Evolutionary conservation across 2,888 invertebrate genomes (phyloP), one percentile per base, ranked within the genome.

Genomic region (Chydorus sphaericus): DNA sequence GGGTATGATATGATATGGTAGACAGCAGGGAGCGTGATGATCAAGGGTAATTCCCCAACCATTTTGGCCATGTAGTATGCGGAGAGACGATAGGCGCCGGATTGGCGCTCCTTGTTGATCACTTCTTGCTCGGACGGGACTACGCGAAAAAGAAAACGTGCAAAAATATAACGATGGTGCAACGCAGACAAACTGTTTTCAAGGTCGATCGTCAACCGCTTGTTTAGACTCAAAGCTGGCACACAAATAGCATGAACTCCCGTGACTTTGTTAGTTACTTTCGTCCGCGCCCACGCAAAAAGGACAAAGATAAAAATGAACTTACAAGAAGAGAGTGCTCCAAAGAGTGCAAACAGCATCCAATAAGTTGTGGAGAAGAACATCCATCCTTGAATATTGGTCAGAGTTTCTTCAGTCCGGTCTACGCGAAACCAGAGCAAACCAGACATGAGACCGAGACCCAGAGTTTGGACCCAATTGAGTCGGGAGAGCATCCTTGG

Each of bases 31-130:
- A 85, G 71, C 37, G 83, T 79, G 63, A 85, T 75, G 44, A 82
- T 81, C 61, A 85, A 68, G 8, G 85, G 85, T 64, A 85, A 68
- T 69, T 87, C 86, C 57, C 85, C 84, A 59, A 82, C 77, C 82
- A 84, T 84, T 71, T 86, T 85, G 59, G 86, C 84, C 66, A 85
- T 68, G 70, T 85, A 86, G 67, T 85, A 87, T 36, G 86, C 83
- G 8, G 84, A 84, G 54, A 86, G 71, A 55, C 85, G 75, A 66
- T 86, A 87, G 33, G 84, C 81, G 50, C 86, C 86, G 14, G 83
- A 81, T 61, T 80, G 75, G 57, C 86, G 74, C 68, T 87, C 86
- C 67, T 85, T 86, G 68, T 81, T 81, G 61, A 86, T 81, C 37
- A 87, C 84, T 71, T 82, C 82, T 61, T 82, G 75, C 69, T 86